Percentiles rank a stretch among this genome's conserved stretches.
phyloP scores from a whole-genome alignment of 2,113 vertebrate genomes.

The Neopipo cinnamomea region DNA sequence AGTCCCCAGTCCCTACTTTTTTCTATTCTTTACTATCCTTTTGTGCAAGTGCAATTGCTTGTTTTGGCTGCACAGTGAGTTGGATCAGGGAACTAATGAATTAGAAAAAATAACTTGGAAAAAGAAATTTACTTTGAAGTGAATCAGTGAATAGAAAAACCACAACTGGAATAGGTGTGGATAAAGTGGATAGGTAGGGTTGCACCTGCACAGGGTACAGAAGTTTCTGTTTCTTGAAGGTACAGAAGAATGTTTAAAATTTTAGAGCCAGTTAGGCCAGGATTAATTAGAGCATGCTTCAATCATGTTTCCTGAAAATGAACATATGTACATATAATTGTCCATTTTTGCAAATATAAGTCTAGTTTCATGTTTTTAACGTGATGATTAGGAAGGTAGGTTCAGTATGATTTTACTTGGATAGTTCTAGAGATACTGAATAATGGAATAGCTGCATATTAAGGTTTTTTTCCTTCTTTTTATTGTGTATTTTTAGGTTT shows the following conservation, averaged over 20 bases:
- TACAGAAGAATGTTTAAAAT: not conserved
- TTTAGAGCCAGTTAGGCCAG: not conserved
- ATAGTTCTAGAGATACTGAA: not conserved
- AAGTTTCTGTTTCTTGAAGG: not conserved
- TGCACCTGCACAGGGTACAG: not conserved
- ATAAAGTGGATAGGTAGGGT: not conserved
- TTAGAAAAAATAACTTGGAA: not conserved
- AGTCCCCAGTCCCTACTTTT: not conserved
- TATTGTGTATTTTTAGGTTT: not conserved
- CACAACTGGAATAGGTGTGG: not conserved
- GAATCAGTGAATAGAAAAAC: not conserved
- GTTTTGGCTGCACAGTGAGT: not conserved
- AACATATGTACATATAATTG: not conserved
- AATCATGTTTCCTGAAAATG: not conserved
- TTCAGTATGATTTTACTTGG: not conserved
- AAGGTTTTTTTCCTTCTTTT: not conserved
- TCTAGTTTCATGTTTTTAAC: not conserved
- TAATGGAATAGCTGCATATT: not conserved
- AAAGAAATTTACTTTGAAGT: not conserved
- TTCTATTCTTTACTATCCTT: not conserved
- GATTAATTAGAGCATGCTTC: not conserved
- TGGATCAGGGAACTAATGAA: not conserved
- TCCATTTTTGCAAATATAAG: not conserved
- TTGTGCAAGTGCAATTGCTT: not conserved
- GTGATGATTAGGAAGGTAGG: not conserved